A percentile compares a stretch with the other conserved stretches of the same genome.
These are phyloP conservation scores for Sesia bembeciformis DNA, from an alignment of 2,888 invertebrate genomes.

Conservation along the genomic window DNA sequence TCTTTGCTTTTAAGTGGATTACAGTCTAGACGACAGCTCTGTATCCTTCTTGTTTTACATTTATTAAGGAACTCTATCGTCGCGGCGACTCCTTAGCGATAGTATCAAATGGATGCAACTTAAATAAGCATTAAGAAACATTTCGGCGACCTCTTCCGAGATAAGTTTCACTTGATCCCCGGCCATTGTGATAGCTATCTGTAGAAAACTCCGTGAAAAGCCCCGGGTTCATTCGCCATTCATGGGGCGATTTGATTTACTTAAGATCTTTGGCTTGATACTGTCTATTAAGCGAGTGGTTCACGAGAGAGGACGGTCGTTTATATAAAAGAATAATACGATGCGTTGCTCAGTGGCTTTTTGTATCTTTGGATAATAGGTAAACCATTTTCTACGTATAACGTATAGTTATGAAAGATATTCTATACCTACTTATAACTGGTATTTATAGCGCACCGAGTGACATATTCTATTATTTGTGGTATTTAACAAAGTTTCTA, in stretches of 20 bases:
- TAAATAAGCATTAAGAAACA: conserved; percentile 69
- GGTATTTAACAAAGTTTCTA: too few relatives aligned
- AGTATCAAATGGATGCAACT: conserved; percentile 59
- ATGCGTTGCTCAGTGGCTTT: conserved; percentile 14
- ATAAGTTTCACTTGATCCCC: conserved; percentile 67
- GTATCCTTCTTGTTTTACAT: background rate
- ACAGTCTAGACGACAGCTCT: conserved; percentile 25
- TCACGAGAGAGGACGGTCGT: conserved; percentile 30
- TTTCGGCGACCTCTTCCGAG: conserved; percentile 56
- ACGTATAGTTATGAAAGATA: too few relatives aligned
- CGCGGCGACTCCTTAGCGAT: conserved; percentile 16
- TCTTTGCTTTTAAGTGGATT: conserved; percentile 15
- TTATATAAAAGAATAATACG: conserved; percentile 47
- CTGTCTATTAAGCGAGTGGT: conserved; percentile 66
- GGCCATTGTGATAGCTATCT: conserved; percentile 70
- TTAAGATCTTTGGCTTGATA: conserved; percentile 67
- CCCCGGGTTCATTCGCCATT: conserved; percentile 66
- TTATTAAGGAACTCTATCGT: background rate
- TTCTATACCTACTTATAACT: too few relatives aligned
- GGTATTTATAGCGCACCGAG: too few relatives aligned
- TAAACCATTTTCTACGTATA: background rate
- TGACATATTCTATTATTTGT: too few relatives aligned
- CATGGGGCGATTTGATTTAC: conserved; percentile 74
- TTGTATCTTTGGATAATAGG: background rate
- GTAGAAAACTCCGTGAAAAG: conserved; percentile 62